Evolutionary conservation across 2,113 vertebrate species (phyloP).

Genomic region (Herpailurus yagouaroundi): DNA sequence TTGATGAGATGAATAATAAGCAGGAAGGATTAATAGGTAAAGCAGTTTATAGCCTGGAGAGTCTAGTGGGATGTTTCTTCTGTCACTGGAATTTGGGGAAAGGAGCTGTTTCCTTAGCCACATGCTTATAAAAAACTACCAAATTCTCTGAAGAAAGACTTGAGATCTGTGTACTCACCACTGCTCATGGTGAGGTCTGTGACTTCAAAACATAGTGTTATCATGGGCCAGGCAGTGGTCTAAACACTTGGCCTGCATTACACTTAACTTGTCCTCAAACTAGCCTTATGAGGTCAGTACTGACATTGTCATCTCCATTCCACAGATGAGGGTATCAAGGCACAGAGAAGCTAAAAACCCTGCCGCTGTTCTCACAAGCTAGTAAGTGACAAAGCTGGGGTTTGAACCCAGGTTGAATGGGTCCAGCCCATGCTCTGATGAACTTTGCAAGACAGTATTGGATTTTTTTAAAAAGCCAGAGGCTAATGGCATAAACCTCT

Average conservation of each 20-base stretch:
- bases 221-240: neutral
- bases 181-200: neutral
- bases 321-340: neutral
- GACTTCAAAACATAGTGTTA: neutral
- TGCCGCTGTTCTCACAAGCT: neutral
- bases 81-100: neutral
- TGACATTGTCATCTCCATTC: neutral
- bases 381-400: neutral
- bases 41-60: neutral
- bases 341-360: neutral
- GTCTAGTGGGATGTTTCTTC: neutral
- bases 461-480: neutral
- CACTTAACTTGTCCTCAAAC: neutral
- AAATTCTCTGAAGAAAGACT: neutral
- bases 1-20: neutral
- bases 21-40: neutral
- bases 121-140: neutral
- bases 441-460: neutral
- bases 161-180: neutral
- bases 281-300: neutral
- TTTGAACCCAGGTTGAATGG: neutral
- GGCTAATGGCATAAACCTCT: neutral
- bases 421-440: neutral
- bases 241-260: neutral
- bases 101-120: conserved; percentile 3